Percentiles rank a stretch among this genome's conserved stretches.
Evolutionary conservation across 2,113 vertebrate genomes (phyloP).

Genomic region (Solenodon paradoxus): DNA sequence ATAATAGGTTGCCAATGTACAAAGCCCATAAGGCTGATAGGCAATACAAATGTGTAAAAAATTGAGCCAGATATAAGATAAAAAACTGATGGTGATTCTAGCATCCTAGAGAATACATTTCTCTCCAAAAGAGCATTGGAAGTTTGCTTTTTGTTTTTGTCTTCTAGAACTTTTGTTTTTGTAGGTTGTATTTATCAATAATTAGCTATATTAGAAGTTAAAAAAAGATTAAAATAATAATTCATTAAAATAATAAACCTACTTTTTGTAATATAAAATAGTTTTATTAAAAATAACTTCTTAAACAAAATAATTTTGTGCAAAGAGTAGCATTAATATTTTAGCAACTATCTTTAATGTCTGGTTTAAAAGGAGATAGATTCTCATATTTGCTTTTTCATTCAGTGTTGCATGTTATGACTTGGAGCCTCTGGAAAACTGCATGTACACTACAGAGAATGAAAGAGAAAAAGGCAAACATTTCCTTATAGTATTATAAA

Average conservation of each 20-base stretch:
- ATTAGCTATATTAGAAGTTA: conserved; percentile 2
- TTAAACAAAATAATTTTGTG: neutral
- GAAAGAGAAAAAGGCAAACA: neutral
- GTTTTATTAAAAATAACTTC: neutral
- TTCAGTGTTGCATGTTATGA: neutral
- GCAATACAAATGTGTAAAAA: too few relatives aligned
- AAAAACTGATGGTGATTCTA: too few relatives aligned
- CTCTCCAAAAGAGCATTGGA: too few relatives aligned
- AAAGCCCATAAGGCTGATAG: too few relatives aligned
- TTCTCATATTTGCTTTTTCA: neutral
- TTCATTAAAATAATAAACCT: neutral
- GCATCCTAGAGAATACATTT: too few relatives aligned
- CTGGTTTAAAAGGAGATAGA: neutral
- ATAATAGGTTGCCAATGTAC: too few relatives aligned
- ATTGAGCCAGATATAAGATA: too few relatives aligned
- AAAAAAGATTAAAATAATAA: conserved; percentile 18
- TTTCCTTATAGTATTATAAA: neutral
- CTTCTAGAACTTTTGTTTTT: neutral
- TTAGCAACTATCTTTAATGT: neutral
- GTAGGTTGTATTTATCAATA: neutral
- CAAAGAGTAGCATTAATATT: neutral
- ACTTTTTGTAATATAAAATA: neutral
- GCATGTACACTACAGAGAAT: neutral
- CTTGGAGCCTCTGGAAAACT: neutral
- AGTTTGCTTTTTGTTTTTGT: too few relatives aligned